Conservation (phyloP, 1,140 invertebrate genomes). For the Drosophila erecta region DNA sequence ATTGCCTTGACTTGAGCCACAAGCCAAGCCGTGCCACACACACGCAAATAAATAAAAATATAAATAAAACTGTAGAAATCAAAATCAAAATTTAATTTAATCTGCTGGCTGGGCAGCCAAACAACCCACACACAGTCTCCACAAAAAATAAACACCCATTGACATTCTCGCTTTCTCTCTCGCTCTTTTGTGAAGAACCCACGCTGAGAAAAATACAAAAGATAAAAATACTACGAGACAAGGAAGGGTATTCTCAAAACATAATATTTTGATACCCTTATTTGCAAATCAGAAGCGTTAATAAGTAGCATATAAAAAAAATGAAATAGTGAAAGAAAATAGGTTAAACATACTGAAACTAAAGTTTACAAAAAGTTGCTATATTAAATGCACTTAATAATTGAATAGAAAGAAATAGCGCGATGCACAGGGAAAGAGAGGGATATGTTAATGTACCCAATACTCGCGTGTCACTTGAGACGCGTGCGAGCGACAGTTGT, state of each 20-base stretch:
- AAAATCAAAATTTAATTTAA: conserved; percentile 35
- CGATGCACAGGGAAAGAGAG: not conserved
- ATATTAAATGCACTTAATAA: not conserved
- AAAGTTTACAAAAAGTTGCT: no score
- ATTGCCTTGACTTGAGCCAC: conserved; percentile 72
- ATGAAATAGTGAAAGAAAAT: no score
- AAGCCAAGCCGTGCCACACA: conserved; percentile 52
- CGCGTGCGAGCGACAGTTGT: conserved; percentile 81
- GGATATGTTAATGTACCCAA: conserved; percentile 8
- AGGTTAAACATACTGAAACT: no score
- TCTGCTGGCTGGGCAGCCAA: conserved; percentile 37
- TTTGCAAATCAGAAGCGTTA: no score
- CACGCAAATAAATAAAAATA: conserved; percentile 9
- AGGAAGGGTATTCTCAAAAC: not conserved
- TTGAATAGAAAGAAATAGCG: not conserved
- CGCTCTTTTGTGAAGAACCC: conserved; percentile 15
- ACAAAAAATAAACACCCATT: conserved; percentile 9
- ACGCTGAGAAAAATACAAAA: conserved; percentile 2
- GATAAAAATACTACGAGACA: not conserved
- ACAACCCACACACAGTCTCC: conserved; percentile 31
- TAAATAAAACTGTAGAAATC: conserved; percentile 28
- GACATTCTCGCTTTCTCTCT: conserved; percentile 31
- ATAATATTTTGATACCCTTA: not conserved
- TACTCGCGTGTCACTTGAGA: conserved; percentile 82
- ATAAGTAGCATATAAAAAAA: no score